Base-by-base conservation (phyloP, 2,113 vertebrate genomes). In the Oryzias javanicus region DNA sequence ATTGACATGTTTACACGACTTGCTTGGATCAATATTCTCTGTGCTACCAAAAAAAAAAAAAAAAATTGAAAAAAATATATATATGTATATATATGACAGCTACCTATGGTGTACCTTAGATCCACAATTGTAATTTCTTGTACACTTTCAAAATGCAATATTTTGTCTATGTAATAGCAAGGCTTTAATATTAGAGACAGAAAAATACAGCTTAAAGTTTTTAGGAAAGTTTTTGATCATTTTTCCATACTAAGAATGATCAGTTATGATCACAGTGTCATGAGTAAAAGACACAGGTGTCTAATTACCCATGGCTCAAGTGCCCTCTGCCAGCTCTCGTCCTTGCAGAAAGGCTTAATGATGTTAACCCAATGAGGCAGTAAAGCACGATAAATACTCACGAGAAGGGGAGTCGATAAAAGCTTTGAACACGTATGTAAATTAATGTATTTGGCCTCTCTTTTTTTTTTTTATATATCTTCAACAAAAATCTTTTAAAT, bases 211-310 rank as follows among this genome's bases (percentile, higher is more conserved):
- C 2, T 29, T 58, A 12, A 7, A 41, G 42, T 6, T 0, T 45
- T 50, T n/a, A 47, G 27, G 64, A 59, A 22, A 59, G 51, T 60
- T 45, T 41, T 27, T 24, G 64, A 47, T 42, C 20, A 47, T 67
- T 18, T 56, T 18, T 65, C 47, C 47, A 53, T 40, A 70, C 63
- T 57, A 35, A 74, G 64, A 59, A 77, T 60, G 52, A 13, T 1
- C 1, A 14, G 54, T 46, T 79, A 58, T 81, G 79, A 82, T 83
- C 73, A 59, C 60, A 45, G 57, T 42, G 3, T 81, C 69, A 70
- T 55, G 76, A 82, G 79, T 66, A 74, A 72, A 55, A 80, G 66
- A 76, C 78, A 72, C 86, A 89, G 88, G 83, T 91, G 87, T 83
- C 75, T 86, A 86, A 87, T 89, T 88, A 81, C 71, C 80, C 68